Percentiles rank a stretch among this genome's conserved stretches.
Conservation (phyloP, 2,888 invertebrate genomes). For the Geotrupes spiniger region DNA sequence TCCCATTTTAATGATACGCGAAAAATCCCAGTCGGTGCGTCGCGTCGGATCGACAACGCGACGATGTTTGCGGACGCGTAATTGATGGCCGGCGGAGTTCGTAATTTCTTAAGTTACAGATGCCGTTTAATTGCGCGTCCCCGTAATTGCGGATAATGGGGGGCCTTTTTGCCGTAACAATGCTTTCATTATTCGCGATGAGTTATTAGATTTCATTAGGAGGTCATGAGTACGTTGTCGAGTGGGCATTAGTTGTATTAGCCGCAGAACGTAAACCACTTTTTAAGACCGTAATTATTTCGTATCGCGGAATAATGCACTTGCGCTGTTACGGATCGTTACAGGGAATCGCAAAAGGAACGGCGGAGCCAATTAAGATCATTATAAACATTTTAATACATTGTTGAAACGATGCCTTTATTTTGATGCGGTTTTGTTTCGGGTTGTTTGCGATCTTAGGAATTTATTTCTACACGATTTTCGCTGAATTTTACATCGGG, state of each 20-base stretch:
- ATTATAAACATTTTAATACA: no score
- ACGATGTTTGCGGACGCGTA: slow-evolving; percentile 11
- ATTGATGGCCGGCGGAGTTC: slow-evolving; percentile 3
- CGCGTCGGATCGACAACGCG: no score
- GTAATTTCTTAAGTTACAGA: slow-evolving; percentile 12
- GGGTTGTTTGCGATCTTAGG: no score
- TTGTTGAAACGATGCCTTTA: no score
- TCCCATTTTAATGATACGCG: neutral
- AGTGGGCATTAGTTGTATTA: slow-evolving; percentile 1
- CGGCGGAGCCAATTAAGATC: no score
- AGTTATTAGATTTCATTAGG: slow-evolving; percentile 6
- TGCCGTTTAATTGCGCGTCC: slow-evolving; percentile 7
- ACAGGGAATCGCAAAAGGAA: no score
- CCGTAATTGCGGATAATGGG: slow-evolving; percentile 10
- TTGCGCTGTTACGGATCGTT: neutral
- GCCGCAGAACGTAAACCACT: neutral
- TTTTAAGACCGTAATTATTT: slow-evolving; percentile 4
- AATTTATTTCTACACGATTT: no score
- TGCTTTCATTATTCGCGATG: slow-evolving; percentile 11
- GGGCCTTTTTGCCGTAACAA: slow-evolving; percentile 10
- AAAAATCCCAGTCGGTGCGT: no score
- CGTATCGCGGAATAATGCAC: neutral
- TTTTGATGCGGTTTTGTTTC: no score
- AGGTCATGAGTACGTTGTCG: neutral
- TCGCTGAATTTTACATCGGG: no score